Base-by-base conservation (phyloP, 2,797 vertebrate genomes). In the Brotogeris chrysoptera region DNA sequence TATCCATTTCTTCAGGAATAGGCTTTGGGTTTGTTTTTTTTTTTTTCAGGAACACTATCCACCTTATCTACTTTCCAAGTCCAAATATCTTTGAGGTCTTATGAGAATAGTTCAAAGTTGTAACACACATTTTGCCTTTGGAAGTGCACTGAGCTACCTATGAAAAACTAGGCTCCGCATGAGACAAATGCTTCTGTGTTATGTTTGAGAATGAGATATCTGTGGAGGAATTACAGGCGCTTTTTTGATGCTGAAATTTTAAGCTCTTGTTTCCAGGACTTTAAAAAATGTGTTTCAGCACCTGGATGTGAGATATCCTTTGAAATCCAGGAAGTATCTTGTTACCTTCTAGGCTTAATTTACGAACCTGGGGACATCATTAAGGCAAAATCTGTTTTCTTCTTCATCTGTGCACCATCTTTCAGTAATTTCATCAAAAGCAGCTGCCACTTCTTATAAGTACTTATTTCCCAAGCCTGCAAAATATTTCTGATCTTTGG, bases 331-430 rank as follows among this genome's bases (percentile, higher is more conserved):
- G 86, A 95, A 96, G 73, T 86, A 90, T 80, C 80, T 91, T 90
- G 72, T 88, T 96, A 95, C 69, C 41, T 95, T 85, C 39, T 84
- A 91, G 95, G 93, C 86, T 96, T 97, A 97, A 95, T 95, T 96
- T 97, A 77, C 96, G 94, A 97, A 97, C 96, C 96, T 94, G 95
- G 96, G 85, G 95, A 96, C 89, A 87, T 93, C 78, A 96, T 96
- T 96, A 94, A 80, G 60, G 36, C 74, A 94, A 96, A 96, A 69
- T 72, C 83, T 50, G 20, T 93, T 96, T 93, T 89, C 59, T 52
- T 88, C 36, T 71, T 97, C 85, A 77, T 81, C 66, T 79, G 50
- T 92, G 66, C 77, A 88, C 47, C 47, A 73, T 13, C 91, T 92
- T 94, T n/a, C 70, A 80, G 47, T 88, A 95, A 96, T 94, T 88